Conservation (phyloP, 1,140 invertebrate species). For the Nasonia vitripennis region DNA sequence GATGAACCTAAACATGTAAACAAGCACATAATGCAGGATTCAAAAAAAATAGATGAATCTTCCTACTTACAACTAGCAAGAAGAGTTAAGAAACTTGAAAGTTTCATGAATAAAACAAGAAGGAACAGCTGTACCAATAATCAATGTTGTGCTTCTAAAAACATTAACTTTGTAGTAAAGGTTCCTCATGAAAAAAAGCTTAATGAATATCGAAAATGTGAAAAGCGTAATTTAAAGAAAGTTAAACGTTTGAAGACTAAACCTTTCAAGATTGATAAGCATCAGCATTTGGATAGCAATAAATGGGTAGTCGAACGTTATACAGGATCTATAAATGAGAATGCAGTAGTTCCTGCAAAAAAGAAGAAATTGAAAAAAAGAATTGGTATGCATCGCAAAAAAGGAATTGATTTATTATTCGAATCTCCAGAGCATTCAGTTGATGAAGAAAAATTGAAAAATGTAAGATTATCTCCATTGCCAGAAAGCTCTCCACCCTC, state of each 20-base stretch:
- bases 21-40: neutral
- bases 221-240: slow-evolving; percentile 24
- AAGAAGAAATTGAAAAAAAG: neutral
- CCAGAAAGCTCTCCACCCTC: too few relatives aligned
- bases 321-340: neutral
- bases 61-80: slow-evolving; percentile 48
- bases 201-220: neutral
- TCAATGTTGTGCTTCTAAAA: slow-evolving; percentile 41
- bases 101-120: slow-evolving; percentile 54
- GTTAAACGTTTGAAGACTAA: neutral
- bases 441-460: neutral
- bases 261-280: neutral
- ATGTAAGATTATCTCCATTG: neutral
- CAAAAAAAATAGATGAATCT: slow-evolving; percentile 8
- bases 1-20: neutral
- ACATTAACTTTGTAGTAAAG: slow-evolving; percentile 35
- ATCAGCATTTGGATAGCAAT: neutral
- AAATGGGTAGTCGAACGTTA: slow-evolving; percentile 32
- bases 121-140: slow-evolving; percentile 6
- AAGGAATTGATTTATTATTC: neutral
- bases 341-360: neutral
- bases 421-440: neutral
- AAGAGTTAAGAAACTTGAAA: slow-evolving; percentile 57
- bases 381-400: neutral
- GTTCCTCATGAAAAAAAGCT: slow-evolving; percentile 1